Evolutionary conservation across 2,888 invertebrate species (phyloP), one percentile per base, ranked within the genome.

Genomic region (Anarsia innoxiella): DNA sequence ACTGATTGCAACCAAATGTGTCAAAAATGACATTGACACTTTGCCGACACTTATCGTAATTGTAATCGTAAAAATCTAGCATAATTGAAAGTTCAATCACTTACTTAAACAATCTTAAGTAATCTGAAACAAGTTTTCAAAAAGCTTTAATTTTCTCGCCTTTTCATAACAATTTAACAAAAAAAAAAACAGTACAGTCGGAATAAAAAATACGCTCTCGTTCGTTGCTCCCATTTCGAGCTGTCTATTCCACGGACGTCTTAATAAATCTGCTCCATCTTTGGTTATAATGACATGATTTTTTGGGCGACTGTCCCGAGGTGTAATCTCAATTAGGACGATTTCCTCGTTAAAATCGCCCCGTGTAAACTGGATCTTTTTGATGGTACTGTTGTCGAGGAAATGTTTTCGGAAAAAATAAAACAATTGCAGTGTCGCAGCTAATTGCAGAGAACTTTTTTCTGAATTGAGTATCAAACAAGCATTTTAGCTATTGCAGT

Each of bases 301-400:
- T 80, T 82, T 77, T 71, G 67, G 63, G 63, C 66, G 57, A 52
- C 52, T 44, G 56, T 52, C 48, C 59, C 59, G 59, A 69, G 76
- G 79, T 72, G 80, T 78, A 78, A 80, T 84, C 82, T 78, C 83
- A 82, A 83, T 83, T 83, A 82, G 79, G 69, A 53, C 67, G 67
- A 73, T 75, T 76, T 73, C 67, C 80, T 83, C 77, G 80, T 83
- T 83, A 83, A 80, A 80, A 75, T 75, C 61, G 63, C 55, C 58
- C 59, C 53, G 59, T 51, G 49, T 47, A 59, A 59, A 65, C 63
- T 69, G 59, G 61, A 53, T 44, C 63, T 66, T 72, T 74, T 69
- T 57, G 62, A 51, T 45, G 52, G 72, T 73, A 71, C 66, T 49
- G 46, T 66, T 53, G 54, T n/a, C n/a, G n/a, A n/a, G n/a, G n/a